Base-by-base conservation (phyloP, 2,888 invertebrate genomes). In the Pseudolycoriella hygida region DNA sequence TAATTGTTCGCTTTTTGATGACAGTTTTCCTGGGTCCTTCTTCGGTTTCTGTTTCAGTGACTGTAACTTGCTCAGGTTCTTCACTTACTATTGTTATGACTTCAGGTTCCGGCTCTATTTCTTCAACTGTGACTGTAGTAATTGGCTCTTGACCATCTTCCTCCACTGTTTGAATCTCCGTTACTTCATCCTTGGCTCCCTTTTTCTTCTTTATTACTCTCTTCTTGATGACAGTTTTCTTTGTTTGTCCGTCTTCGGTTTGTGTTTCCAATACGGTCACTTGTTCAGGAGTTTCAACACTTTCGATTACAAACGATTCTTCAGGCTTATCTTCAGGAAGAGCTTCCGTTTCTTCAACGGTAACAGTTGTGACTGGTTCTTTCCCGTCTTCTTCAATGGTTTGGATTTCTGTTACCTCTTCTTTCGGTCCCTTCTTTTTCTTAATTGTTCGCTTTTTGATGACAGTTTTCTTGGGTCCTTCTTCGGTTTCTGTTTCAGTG, bases 1-100 rank as follows among this genome's bases (percentile, higher is more conserved):
- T 68, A n/a, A 71, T 68, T 2, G 64, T 55, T 46, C 65, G 63
- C 12, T 67, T 69, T 48, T 61, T 67, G 2, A 65, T 60, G 20
- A 64, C 58, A 57, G 46, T 53, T 45, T 61, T 55, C 53, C 63
- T 56, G 42, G 53, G 45, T 18, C 61, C 63, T 56, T 66, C 57
- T 49, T 66, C 47, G 48, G 53, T 56, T 65, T 57, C 46, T 47
- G 68, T 63, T 12, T 65, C 53, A 31, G 65, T 56, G 17, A 62
- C 62, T 8, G 61, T 49, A 10, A 62, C 47, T 54, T 64, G 62
- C 50, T 64, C 49, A 12, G 53, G 47, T n/a, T n/a, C n/a, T n/a
- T n/a, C n/a, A n/a, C n/a, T n/a, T 43, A 47, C 48, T 34, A 52
- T 49, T 20, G 57, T 15, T 31, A 53, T 50, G 1, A 49, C 25